Evolutionary conservation across 2,888 invertebrate species (phyloP).

Genomic region (Salticus scenicus): DNA sequence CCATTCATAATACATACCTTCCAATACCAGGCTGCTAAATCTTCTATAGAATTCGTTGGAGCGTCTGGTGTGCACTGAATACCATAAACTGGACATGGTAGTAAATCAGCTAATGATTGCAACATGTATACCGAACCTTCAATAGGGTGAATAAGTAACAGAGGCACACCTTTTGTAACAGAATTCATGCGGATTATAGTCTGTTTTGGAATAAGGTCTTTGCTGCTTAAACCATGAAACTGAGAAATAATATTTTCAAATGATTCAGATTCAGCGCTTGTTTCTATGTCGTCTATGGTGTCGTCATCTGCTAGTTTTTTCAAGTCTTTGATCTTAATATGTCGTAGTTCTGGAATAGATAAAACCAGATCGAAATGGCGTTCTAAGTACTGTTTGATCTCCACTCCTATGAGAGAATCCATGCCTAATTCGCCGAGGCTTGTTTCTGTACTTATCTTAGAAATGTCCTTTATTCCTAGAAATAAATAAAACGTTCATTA

Average conservation of each 20-base stretch:
- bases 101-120: constrained; percentile 82
- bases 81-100: constrained; percentile 88
- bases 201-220: constrained; percentile 83
- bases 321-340: constrained; percentile 86
- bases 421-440: constrained; percentile 95
- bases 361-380: constrained; percentile 92
- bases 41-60: constrained; percentile 83
- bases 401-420: constrained; percentile 99
- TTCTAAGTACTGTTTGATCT: constrained; percentile 96
- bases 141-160: constrained; percentile 85
- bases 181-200: constrained; percentile 81
- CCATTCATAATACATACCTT: constrained; percentile 73
- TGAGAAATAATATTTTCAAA: background rate
- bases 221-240: constrained; percentile 11
- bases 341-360: constrained; percentile 92
- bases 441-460: constrained; percentile 84
- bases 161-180: constrained; percentile 72
- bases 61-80: constrained; percentile 88
- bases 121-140: constrained; percentile 88
- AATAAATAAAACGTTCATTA: constrained; percentile 24
- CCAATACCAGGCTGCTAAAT: constrained; percentile 80
- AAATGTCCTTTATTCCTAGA: constrained; percentile 87
- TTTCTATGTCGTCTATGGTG: constrained; percentile 13
- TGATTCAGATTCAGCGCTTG: constrained; percentile 62
- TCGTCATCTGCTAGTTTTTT: constrained; percentile 77